These are phyloP conservation scores for Nyctereutes procyonoides DNA, from an alignment of 2,113 vertebrate genomes.

Conservation along the genomic window DNA sequence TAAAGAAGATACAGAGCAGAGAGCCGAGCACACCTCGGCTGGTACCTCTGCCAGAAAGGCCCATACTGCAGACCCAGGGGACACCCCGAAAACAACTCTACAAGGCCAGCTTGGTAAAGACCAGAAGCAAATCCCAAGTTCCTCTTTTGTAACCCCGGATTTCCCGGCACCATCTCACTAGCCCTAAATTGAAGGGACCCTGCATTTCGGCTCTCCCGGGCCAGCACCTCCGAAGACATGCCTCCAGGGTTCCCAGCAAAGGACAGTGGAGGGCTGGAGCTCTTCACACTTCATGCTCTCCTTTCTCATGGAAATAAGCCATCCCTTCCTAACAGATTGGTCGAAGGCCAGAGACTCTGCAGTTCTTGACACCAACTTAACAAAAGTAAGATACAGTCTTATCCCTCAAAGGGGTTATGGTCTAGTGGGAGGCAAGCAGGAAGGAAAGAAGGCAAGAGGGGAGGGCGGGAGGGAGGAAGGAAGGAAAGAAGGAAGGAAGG, in stretches of 20 bases:
- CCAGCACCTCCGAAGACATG: neutral
- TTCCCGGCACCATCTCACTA: rapidly evolving
- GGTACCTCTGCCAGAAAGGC: neutral
- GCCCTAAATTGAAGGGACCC: rapidly evolving
- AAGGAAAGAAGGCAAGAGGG: neutral
- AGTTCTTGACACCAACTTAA: neutral
- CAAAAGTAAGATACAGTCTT: neutral
- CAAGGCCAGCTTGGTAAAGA: neutral
- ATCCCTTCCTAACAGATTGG: rapidly evolving
- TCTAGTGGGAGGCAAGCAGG: neutral
- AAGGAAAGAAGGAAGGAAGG: neutral
- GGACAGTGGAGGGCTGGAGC: neutral
- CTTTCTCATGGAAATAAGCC: rapidly evolving
- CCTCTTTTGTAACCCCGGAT: neutral
- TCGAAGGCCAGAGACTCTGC: neutral
- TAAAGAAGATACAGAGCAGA: neutral
- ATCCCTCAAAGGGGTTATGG: neutral
- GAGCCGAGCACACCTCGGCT: rapidly evolving
- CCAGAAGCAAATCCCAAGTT: no score
- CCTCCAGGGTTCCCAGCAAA: neutral
- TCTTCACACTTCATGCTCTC: rapidly evolving
- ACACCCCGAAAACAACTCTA: rapidly evolving
- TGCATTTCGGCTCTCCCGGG: neutral
- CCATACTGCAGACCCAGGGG: neutral
- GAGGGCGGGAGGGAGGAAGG: no score